phyloP scores from a whole-genome alignment of 2,888 invertebrate species.

The Spicauda simplicius region DNA sequence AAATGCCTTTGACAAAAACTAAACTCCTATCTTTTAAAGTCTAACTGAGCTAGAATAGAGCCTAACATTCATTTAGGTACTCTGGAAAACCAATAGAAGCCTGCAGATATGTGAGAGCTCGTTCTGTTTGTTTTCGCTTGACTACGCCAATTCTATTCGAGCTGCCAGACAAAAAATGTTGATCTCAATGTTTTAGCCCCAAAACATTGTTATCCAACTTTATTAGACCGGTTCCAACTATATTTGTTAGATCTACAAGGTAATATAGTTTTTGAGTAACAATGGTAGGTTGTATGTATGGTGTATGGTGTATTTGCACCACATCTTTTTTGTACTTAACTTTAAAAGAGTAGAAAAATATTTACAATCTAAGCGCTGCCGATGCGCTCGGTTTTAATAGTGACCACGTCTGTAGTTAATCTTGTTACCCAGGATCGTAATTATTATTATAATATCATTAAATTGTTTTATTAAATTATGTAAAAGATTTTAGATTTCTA shows the following conservation, averaged over 20 bases:
- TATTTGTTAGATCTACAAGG: not conserved
- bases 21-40: not conserved
- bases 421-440: no score
- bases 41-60: not conserved
- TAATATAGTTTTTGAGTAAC: no score
- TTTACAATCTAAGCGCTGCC: no score
- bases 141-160: slow-evolving; percentile 1
- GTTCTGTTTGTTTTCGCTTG: slow-evolving; percentile 8
- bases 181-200: slow-evolving; percentile 3
- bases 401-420: no score
- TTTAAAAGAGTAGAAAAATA: no score
- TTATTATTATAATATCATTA: no score
- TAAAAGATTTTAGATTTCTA: no score
- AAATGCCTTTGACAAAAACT: not conserved
- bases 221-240: not conserved
- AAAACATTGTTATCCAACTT: not conserved
- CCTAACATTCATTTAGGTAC: slow-evolving; percentile 3
- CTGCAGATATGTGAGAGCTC: slow-evolving; percentile 1
- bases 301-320: no score
- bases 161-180: not conserved
- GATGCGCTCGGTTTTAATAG: no score
- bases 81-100: slow-evolving; percentile 7
- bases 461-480: no score
- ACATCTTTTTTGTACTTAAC: no score
- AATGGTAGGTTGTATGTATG: no score